These are phyloP conservation scores for Episyrphus balteatus DNA, from an alignment of 1,140 invertebrate genomes.

Conservation along the genomic window DNA sequence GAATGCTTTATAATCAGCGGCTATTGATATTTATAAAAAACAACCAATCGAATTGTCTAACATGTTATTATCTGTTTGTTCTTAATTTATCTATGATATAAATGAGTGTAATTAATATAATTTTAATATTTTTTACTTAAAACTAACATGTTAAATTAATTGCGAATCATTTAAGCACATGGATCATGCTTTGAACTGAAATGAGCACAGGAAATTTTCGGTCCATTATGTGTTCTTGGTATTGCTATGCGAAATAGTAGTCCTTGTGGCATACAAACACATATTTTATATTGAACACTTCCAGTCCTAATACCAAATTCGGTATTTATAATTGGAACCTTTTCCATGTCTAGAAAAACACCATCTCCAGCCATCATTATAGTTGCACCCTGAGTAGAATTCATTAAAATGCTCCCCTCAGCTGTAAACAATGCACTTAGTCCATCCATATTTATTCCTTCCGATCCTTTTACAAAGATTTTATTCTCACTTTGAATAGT, in stretches of 20 bases:
- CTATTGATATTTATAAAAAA: too few relatives aligned
- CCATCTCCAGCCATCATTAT: conserved; percentile 58
- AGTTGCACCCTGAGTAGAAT: conserved; percentile 67
- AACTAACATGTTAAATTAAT: too few relatives aligned
- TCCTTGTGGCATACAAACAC: conserved; percentile 77
- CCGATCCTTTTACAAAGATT: conserved; percentile 42
- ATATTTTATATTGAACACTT: conserved; percentile 65
- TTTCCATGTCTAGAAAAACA: conserved; percentile 58
- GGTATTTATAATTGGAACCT: conserved; percentile 53
- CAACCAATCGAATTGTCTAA: too few relatives aligned
- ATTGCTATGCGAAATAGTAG: conserved; percentile 67
- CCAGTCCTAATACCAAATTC: conserved; percentile 37
- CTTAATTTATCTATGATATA: too few relatives aligned
- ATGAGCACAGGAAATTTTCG: conserved; percentile 51
- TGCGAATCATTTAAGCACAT: conserved; percentile 42
- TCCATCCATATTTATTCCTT: conserved; percentile 53
- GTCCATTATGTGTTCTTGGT: conserved; percentile 40
- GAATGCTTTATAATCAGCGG: too few relatives aligned
- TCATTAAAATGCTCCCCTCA: conserved; percentile 66
- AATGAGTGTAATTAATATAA: too few relatives aligned
- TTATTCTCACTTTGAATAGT: conserved; percentile 45
- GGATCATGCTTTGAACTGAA: conserved; percentile 57
- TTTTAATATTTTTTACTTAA: too few relatives aligned
- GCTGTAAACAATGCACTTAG: conserved; percentile 55
- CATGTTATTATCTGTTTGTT: too few relatives aligned